Evolutionary conservation across 2,113 vertebrate genomes (phyloP), one percentile per base, ranked within the genome.

Genomic region (Pseudorectes ferrugineus): DNA sequence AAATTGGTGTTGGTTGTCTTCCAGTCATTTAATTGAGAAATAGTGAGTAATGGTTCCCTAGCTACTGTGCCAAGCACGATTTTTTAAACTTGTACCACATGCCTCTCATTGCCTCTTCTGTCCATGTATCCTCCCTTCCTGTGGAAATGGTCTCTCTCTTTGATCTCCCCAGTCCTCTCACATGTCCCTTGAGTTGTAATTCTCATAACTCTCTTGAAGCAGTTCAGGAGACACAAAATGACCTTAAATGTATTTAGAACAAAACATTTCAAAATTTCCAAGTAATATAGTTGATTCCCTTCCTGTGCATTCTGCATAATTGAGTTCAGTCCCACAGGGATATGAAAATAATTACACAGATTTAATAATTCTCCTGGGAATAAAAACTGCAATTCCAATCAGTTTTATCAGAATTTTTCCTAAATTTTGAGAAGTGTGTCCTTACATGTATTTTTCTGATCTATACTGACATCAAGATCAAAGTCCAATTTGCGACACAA

Each of bases 51-150:
- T 33, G 29, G 61, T 15, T 73, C 67, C 42, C 42, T 22, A 43
- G 18, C 14, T 83, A 38, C 67, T 43, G 31, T 25, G 38, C 28
- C 58, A 73, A 38, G 62, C 26, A 66, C 0, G 0, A 33, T 28
- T 76, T 89, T 85, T 72, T 46, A 61, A 54, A 85, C 14, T 79
- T 70, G 14, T 42, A 13, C 28, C 23, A 24, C 17, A 25, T 23
- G 13, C 22, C n/a, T 81, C 63, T 58, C 40, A 20, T 68, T 79
- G 35, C 55, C 25, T 73, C 67, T 90, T 76, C 43, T 24, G 3
- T 38, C 66, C 25, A 7, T 7, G 11, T 15, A 67, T 35, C 29
- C 10, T 63, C 20, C 52, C n/a, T 57, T 89, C 40, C 43, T 45
- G 4, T 29, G 35, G n/a, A 78, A 85, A 63, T 20, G 5, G 29